Evolutionary conservation across 2,888 invertebrate genomes (phyloP), one percentile per base, ranked within the genome.

Genomic region (Gari tellinella): DNA sequence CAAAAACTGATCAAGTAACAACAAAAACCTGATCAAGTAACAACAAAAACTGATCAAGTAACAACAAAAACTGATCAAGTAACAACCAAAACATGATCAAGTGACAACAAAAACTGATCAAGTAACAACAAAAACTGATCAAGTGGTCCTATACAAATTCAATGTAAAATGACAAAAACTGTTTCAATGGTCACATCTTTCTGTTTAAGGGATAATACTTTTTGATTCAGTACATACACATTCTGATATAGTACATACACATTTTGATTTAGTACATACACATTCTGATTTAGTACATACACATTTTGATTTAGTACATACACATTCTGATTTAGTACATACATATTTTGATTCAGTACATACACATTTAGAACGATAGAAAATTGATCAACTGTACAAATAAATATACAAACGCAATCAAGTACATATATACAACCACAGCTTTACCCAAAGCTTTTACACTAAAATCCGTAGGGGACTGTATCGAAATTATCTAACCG

Each of bases 401-500:
- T 19, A 37, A 37, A 15, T 25, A 17, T 19, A 25, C 25, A 53
- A 53, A 53, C 25, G 17, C n/a, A 8, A 14, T 51, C 15, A 14
- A 26, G 17, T 14, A n/a, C n/a, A n/a, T n/a, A n/a, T n/a, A n/a
- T n/a, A n/a, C n/a, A n/a, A n/a, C n/a, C n/a, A n/a, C n/a, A n/a
- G n/a, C n/a, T n/a, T n/a, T n/a, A n/a, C n/a, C n/a, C n/a, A n/a
- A 31, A 31, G 25, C 4, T 17, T 31, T 17, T 31, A 37, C 25
- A 10, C 19, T 40, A 77, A 67, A 51, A 75, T 12, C 78, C 78
- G 60, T 62, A 81, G 1, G 75, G 78, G 21, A 69, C 49, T 7
- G 78, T 81, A 41, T 69, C 66, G 21, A 62, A 67, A 38, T 73
- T 58, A 17, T 63, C 52, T 38, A 60, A 15, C 31, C 65, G 60